phyloP scores from a whole-genome alignment of 2,113 vertebrate species.

The Callithrix jacchus region DNA sequence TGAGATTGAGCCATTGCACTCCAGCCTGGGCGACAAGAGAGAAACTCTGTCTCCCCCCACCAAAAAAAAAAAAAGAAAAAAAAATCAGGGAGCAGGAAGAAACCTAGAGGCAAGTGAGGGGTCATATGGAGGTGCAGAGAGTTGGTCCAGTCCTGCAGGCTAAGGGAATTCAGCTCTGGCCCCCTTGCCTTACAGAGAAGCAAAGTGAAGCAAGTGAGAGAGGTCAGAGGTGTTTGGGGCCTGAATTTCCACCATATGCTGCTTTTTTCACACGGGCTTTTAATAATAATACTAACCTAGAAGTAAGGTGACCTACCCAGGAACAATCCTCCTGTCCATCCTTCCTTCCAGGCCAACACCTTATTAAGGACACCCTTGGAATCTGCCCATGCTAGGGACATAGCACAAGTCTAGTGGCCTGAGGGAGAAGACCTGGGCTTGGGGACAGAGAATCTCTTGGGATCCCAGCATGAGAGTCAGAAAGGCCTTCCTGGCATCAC shows the following conservation, averaged over 20 bases:
- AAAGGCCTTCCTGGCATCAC: neutral
- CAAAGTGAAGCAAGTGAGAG: neutral
- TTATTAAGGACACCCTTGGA: neutral
- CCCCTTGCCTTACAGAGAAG: neutral
- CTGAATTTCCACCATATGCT: neutral
- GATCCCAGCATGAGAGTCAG: neutral
- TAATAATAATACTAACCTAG: neutral
- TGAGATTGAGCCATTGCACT: too few relatives aligned
- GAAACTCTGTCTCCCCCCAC: too few relatives aligned
- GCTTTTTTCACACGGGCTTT: neutral
- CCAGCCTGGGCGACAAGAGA: too few relatives aligned
- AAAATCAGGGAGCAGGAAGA: neutral
- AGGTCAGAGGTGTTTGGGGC: neutral
- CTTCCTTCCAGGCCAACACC: neutral
- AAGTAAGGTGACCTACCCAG: neutral
- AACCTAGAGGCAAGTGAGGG: neutral
- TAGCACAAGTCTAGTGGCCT: neutral
- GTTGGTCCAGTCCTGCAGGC: neutral
- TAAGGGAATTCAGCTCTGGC: neutral
- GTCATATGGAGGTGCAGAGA: too few relatives aligned
- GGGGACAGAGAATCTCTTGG: neutral
- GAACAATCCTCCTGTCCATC: neutral
- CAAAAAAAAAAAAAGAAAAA: too few relatives aligned
- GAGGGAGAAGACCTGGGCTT: neutral
- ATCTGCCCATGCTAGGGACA: neutral